Evolutionary conservation across 2,797 vertebrate species (phyloP).

Genomic region (Intellagama lesueurii): DNA sequence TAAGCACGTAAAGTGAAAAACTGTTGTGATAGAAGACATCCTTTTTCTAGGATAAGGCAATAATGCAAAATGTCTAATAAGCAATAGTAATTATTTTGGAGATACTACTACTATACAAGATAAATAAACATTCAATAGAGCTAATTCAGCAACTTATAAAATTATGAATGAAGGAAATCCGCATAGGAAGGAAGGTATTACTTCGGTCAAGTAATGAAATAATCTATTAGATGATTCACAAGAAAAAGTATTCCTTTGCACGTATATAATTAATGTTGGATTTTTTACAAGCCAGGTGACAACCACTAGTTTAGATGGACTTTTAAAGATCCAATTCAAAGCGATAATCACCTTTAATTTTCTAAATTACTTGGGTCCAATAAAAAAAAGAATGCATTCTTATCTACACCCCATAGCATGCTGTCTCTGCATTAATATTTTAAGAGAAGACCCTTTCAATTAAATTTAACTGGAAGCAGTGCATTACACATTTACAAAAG

Average conservation of each 20-base stretch:
- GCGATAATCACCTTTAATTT: background rate
- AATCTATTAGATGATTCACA: background rate
- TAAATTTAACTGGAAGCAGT: background rate
- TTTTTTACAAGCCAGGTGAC: background rate
- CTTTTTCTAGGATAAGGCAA: background rate
- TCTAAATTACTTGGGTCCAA: background rate
- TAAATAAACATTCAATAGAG: background rate
- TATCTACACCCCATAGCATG: too few relatives aligned
- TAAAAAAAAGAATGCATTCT: background rate
- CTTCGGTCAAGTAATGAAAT: background rate
- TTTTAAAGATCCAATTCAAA: background rate
- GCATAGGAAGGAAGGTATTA: background rate
- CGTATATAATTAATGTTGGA: background rate
- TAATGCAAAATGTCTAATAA: conserved; percentile 23
- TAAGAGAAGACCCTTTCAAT: background rate
- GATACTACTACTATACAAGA: background rate
- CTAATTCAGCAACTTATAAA: background rate
- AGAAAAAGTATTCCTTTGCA: background rate
- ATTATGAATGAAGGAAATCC: background rate
- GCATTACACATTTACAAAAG: background rate
- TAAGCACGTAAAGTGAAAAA: background rate
- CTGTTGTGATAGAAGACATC: background rate
- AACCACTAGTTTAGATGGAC: background rate
- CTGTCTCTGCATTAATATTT: background rate
- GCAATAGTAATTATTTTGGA: background rate